Evolutionary conservation across 2,888 invertebrate species (phyloP).

Genomic region (Sinodicranocentrus sp.): DNA sequence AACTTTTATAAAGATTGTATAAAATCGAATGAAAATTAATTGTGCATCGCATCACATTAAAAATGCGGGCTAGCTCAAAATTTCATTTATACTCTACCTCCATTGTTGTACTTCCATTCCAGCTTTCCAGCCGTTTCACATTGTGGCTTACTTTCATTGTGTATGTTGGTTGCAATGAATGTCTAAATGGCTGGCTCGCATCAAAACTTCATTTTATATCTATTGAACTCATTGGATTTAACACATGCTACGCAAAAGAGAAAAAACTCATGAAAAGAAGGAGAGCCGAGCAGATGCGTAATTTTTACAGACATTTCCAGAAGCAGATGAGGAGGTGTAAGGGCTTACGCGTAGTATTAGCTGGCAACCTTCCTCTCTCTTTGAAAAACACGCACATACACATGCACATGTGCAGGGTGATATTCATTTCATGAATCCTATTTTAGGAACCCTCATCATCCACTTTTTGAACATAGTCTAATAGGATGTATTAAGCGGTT

Average conservation of each 20-base stretch:
- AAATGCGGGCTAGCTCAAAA: too few species aligned
- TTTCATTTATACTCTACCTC: too few species aligned
- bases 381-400: not conserved
- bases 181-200: slow-evolving; percentile 1
- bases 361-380: not conserved
- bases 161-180: not conserved
- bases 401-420: not conserved
- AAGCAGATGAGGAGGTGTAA: slow-evolving; percentile 39
- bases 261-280: not conserved
- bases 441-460: slow-evolving; percentile 39
- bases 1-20: too few species aligned
- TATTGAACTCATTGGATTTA: slow-evolving; percentile 6
- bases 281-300: not conserved
- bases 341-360: not conserved
- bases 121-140: not conserved
- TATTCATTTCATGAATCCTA: slow-evolving; percentile 11
- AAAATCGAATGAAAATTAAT: too few species aligned
- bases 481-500: too few species aligned
- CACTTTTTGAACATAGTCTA: not conserved
- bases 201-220: slow-evolving; percentile 13
- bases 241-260: slow-evolving; percentile 30
- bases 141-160: not conserved
- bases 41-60: too few species aligned
- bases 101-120: not conserved
- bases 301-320: too few species aligned